Percentiles rank a stretch among this genome's conserved stretches.
Conservation (phyloP, 1,140 invertebrate species). For the Brachionus manjavacas region DNA sequence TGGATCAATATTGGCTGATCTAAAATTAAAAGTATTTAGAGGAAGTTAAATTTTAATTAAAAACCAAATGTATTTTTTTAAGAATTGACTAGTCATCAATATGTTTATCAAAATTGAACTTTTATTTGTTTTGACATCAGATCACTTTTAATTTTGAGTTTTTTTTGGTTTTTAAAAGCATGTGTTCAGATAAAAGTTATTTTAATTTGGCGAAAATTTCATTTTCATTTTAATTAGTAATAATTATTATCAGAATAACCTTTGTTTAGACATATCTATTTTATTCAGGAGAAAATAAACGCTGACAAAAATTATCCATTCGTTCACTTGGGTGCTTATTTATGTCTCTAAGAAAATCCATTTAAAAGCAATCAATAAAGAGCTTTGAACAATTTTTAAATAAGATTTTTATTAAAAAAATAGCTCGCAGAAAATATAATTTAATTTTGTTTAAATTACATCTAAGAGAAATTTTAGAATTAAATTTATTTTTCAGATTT, state of each 20-base stretch:
- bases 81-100: background rate
- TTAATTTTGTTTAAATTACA: background rate
- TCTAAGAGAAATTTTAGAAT: background rate
- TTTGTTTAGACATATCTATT: background rate
- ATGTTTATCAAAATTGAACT: background rate
- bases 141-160: background rate
- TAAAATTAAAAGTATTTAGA: background rate
- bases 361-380: background rate
- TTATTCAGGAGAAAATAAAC: background rate
- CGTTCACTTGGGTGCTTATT: background rate
- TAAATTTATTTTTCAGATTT: background rate
- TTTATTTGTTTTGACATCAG: background rate
- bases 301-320: background rate
- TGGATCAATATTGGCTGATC: background rate
- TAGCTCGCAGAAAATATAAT: background rate
- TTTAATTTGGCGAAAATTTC: background rate
- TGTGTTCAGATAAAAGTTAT: background rate
- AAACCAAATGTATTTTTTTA: background rate
- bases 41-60: background rate
- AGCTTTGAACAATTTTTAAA: background rate
- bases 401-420: background rate
- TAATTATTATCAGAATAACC: background rate
- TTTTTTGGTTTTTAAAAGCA: background rate
- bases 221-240: background rate
- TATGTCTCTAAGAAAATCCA: background rate